phyloP scores from a whole-genome alignment of 2,797 vertebrate genomes.

The Phalanger gymnotis region DNA sequence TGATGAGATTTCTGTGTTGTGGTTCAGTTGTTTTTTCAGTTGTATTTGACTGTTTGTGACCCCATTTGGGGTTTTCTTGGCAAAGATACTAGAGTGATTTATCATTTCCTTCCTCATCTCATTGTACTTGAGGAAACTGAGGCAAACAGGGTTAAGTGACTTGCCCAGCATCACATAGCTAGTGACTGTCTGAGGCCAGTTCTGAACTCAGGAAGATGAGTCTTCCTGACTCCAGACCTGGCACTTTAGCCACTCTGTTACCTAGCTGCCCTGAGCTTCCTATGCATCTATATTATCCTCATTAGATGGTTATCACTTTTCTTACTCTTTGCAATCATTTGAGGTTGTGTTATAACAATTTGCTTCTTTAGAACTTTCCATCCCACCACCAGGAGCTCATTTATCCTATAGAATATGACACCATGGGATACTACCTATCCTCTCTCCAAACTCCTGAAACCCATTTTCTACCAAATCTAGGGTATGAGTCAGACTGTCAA shows the following conservation, averaged over 20 bases:
- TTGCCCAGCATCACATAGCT: neutral
- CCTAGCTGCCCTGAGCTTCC: neutral
- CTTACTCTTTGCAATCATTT: neutral
- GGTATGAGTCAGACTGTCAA: neutral
- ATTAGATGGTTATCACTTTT: neutral
- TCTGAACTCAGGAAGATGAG: neutral
- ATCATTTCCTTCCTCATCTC: neutral
- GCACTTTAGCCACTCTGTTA: neutral
- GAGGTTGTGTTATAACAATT: neutral
- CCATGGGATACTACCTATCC: neutral
- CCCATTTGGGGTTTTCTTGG: neutral
- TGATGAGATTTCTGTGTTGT: neutral
- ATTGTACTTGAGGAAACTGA: neutral
- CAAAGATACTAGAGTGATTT: neutral
- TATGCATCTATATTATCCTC: neutral
- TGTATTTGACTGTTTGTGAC: neutral
- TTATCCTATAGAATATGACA: neutral
- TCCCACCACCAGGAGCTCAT: neutral
- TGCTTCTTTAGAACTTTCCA: neutral
- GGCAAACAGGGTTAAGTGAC: neutral
- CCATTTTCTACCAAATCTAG: neutral
- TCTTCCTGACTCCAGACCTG: neutral
- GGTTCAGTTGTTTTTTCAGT: neutral
- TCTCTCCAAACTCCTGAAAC: neutral
- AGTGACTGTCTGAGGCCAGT: neutral